A percentile compares a stretch with the other conserved stretches of the same genome.
phyloP scores from a whole-genome alignment of 2,797 vertebrate genomes.

The Hemitrygon akajei region DNA sequence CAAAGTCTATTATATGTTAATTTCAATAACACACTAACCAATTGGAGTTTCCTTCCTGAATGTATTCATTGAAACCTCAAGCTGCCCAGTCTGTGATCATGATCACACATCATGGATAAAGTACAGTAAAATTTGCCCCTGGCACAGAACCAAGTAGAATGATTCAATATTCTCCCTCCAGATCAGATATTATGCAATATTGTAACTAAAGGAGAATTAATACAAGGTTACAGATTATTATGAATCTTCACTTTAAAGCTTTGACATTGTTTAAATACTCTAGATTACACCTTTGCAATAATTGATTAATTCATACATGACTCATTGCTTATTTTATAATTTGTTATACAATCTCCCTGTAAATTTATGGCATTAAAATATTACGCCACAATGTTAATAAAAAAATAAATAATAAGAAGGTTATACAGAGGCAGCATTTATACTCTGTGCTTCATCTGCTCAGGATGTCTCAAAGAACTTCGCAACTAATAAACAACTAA shows the following conservation, averaged over 20 bases:
- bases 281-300: neutral
- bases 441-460: neutral
- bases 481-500: neutral
- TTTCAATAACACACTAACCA: neutral
- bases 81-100: neutral
- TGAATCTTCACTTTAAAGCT: neutral
- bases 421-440: neutral
- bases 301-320: neutral
- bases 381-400: neutral
- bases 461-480: neutral
- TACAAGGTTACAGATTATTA: neutral
- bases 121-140: neutral
- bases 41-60: neutral
- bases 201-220: neutral
- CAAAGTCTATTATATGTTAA: neutral
- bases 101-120: neutral
- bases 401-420: neutral
- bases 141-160: neutral
- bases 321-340: neutral
- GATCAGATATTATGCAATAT: neutral
- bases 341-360: too few relatives aligned
- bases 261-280: neutral
- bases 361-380: neutral
- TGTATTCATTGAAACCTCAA: neutral
- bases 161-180: neutral